phyloP scores from a whole-genome alignment of 1,140 invertebrate genomes.

The Piezodorus guildinii region DNA sequence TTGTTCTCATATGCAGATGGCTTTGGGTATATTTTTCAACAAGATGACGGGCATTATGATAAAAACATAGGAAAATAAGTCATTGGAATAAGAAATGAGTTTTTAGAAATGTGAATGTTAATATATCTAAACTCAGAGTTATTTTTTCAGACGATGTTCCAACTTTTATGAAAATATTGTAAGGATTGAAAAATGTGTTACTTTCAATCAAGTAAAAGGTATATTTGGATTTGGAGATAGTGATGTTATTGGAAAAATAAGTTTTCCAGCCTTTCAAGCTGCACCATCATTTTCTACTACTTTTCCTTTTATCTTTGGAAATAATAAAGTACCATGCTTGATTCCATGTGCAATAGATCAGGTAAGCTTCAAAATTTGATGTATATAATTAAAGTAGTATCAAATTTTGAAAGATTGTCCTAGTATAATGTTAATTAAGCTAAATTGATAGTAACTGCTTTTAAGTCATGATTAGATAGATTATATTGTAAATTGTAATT shows the following conservation, averaged over 20 bases:
- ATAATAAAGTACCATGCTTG: constrained; percentile 75
- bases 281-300: constrained; percentile 86
- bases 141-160: constrained; percentile 55
- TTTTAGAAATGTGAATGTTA: too few relatives aligned
- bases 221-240: constrained; percentile 98
- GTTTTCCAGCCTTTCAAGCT: constrained; percentile 93
- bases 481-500: too few relatives aligned
- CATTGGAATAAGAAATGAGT: too few relatives aligned
- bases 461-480: too few relatives aligned
- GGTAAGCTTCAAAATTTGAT: constrained; percentile 33
- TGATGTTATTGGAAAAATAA: constrained; percentile 92
- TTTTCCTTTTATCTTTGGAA: constrained; percentile 91
- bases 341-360: constrained; percentile 99
- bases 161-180: constrained; percentile 89
- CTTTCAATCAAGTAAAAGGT: constrained; percentile 89
- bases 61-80: too few relatives aligned
- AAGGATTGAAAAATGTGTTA: constrained; percentile 83
- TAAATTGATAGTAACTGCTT: too few relatives aligned
- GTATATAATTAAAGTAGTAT: too few relatives aligned
- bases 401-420: too few relatives aligned
- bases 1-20: too few relatives aligned
- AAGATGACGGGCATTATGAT: too few relatives aligned
- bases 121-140: background rate
- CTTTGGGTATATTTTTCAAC: too few relatives aligned
- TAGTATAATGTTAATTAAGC: too few relatives aligned